Evolutionary conservation across 2,888 invertebrate genomes (phyloP).

Genomic region (Athripsodes cinereus): DNA sequence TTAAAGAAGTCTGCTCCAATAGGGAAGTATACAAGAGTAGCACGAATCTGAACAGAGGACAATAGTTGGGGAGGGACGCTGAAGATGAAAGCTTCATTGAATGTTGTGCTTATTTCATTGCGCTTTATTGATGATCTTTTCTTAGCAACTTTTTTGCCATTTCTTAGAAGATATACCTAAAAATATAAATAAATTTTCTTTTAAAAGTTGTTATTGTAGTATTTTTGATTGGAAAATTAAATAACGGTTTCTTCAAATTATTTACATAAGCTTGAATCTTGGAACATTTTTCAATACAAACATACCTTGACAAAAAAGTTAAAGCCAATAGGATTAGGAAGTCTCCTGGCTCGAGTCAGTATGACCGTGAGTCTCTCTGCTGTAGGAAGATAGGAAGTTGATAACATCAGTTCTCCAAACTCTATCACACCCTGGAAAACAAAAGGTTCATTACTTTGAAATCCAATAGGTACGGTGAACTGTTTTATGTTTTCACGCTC

Average conservation of each 20-base stretch:
- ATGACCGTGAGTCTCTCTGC: constrained; percentile 74
- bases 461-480: no score
- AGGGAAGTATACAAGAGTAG: constrained; percentile 54
- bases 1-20: constrained; percentile 32
- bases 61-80: constrained; percentile 65
- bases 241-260: no score
- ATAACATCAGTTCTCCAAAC: constrained; percentile 76
- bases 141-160: constrained; percentile 75
- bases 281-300: no score
- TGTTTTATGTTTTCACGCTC: no score
- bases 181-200: constrained; percentile 20
- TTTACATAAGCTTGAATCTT: no score
- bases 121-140: constrained; percentile 73
- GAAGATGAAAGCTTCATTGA: constrained; percentile 82
- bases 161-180: constrained; percentile 71
- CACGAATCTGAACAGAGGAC: constrained; percentile 67
- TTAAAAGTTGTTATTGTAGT: not conserved
- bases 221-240: no score
- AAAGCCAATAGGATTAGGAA: constrained; percentile 42
- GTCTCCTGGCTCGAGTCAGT: constrained; percentile 46
- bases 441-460: no score
- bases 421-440: constrained; percentile 53
- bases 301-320: constrained; percentile 69
- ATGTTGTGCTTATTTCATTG: constrained; percentile 69
- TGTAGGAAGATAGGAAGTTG: constrained; percentile 74